Evolutionary conservation across 1,140 invertebrate species (phyloP).

Genomic region (Camponotus vicinus): DNA sequence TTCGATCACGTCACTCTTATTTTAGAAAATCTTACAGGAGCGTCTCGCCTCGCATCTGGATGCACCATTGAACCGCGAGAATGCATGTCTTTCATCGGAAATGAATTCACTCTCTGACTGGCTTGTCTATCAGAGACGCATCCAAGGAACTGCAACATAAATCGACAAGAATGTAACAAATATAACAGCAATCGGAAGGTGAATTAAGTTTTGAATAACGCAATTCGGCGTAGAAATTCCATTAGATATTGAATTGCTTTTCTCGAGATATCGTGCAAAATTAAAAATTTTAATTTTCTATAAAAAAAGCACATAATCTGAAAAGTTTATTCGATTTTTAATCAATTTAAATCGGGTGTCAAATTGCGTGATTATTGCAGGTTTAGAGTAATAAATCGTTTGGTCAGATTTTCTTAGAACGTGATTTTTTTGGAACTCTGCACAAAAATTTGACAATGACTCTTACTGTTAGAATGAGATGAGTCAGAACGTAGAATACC

Average conservation of each 20-base stretch:
- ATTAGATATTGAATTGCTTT: neutral
- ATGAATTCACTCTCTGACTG: slow-evolving; percentile 91
- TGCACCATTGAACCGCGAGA: slow-evolving; percentile 87
- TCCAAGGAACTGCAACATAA: slow-evolving; percentile 89
- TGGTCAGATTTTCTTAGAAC: neutral
- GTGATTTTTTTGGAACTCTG: neutral
- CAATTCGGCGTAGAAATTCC: slow-evolving; percentile 15
- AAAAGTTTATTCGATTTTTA: neutral
- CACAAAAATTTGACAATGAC: slow-evolving; percentile 14
- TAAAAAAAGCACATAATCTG: neutral
- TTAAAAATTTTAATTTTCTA: neutral
- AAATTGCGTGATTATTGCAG: neutral
- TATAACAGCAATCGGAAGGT: neutral
- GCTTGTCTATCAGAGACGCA: slow-evolving; percentile 91
- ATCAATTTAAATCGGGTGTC: neutral
- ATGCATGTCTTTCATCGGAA: slow-evolving; percentile 94
- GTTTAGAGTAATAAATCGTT: slow-evolving; percentile 21
- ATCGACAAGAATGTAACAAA: slow-evolving; percentile 14
- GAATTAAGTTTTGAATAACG: neutral
- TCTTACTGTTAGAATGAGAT: slow-evolving; percentile 96
- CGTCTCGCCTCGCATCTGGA: slow-evolving; percentile 90
- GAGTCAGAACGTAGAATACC: slow-evolving; percentile 94
- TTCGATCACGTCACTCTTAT: slow-evolving; percentile 40
- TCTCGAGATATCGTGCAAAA: neutral
- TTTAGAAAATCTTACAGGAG: slow-evolving; percentile 89